Percentiles rank a stretch among this genome's conserved stretches.
These are phyloP conservation scores for Eidolon helvum DNA, from an alignment of 2,113 vertebrate genomes.

Conservation along the genomic window DNA sequence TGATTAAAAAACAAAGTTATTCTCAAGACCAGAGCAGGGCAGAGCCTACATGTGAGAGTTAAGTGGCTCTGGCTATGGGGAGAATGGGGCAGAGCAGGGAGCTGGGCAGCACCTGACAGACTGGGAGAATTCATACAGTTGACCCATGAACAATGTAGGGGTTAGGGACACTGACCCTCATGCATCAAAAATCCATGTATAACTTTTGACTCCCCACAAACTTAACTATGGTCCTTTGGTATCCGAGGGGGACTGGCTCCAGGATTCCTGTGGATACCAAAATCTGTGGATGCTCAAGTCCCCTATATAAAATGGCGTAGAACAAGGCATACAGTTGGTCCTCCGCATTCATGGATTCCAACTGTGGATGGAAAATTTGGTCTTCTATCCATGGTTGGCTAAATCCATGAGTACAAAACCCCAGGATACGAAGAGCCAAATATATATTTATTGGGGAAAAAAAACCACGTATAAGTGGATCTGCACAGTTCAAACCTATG, in stretches of 20 bases:
- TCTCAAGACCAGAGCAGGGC: neutral
- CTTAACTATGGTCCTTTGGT: neutral
- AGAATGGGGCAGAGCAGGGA: neutral
- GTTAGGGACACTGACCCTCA: neutral
- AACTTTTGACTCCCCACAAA: neutral
- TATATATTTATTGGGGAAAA: neutral
- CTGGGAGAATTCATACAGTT: neutral
- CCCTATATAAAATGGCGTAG: neutral
- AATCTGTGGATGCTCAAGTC: neutral
- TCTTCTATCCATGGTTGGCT: neutral
- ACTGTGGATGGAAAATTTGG: neutral
- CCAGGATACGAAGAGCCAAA: neutral
- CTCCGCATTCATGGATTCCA: neutral
- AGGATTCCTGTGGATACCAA: neutral
- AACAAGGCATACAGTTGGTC: neutral
- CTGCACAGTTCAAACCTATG: neutral
- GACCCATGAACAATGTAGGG: neutral
- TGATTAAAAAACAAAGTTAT: conserved; percentile 13
- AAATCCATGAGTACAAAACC: neutral
- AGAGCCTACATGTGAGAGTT: neutral
- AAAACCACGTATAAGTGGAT: neutral
- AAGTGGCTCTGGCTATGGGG: neutral
- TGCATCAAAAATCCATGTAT: neutral
- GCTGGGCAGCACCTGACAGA: neutral
- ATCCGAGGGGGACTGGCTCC: neutral